These are phyloP conservation scores for Poeciliopsis turneri DNA, from an alignment of 2,797 vertebrate species.

Conservation along the genomic window DNA sequence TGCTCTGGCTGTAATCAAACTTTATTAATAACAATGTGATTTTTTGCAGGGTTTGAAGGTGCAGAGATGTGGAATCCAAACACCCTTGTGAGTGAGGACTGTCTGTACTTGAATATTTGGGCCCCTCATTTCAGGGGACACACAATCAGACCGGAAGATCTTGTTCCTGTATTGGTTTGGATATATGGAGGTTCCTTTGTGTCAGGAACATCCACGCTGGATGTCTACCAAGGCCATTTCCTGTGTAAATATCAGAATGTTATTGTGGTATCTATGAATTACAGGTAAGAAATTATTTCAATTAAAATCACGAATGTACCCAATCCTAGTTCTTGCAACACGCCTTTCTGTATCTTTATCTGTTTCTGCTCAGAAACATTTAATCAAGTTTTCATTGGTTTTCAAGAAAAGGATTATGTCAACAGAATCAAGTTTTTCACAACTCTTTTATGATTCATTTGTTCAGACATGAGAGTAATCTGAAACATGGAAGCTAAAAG, in stretches of 20 bases:
- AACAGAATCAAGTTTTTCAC: background rate
- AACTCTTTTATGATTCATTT: background rate
- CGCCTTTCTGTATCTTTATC: too few relatives aligned
- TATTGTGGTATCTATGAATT: constrained; percentile 93
- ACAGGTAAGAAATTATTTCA: constrained; percentile 66
- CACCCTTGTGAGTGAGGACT: constrained; percentile 90
- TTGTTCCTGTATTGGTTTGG: constrained; percentile 89
- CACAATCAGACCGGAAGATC: constrained; percentile 37
- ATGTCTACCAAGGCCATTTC: constrained; percentile 88
- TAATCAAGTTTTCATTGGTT: background rate
- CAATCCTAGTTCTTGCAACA: background rate
- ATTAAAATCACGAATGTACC: background rate
- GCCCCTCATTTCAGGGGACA: constrained; percentile 74
- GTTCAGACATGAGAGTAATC: background rate
- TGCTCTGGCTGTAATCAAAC: background rate
- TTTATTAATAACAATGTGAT: background rate
- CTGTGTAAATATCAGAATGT: constrained; percentile 86
- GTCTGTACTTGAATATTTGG: constrained; percentile 92
- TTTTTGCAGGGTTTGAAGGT: constrained; percentile 83
- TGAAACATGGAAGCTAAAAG: background rate
- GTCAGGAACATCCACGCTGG: constrained; percentile 83
- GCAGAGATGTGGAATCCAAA: constrained; percentile 94
- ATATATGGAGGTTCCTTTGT: constrained; percentile 89
- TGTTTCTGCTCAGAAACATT: background rate
- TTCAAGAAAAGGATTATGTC: background rate